Evolutionary conservation across 2,113 vertebrate species (phyloP).

Genomic region (Gasterosteus nipponicus): DNA sequence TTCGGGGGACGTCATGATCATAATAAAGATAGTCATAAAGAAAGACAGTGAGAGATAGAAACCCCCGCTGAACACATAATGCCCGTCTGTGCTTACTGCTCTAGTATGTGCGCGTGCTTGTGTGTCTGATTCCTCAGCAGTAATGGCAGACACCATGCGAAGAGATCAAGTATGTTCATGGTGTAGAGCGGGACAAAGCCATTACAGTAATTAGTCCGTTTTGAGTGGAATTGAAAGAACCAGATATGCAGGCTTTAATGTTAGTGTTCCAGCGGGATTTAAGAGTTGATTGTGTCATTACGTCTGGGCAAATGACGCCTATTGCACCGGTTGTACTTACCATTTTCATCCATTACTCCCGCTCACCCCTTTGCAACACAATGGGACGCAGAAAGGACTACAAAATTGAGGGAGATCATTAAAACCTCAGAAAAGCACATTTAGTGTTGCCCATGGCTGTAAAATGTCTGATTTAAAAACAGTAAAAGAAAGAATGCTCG

Average conservation of each 20-base stretch:
- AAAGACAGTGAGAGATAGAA: constrained; percentile 45
- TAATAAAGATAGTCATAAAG: constrained; percentile 51
- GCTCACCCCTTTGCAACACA: constrained; percentile 29
- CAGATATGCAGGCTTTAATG: constrained; percentile 43
- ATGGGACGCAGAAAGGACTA: constrained; percentile 7
- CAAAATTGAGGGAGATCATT: background rate
- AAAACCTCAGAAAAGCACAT: constrained; percentile 1
- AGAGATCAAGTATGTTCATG: constrained; percentile 62
- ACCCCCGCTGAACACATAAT: constrained; percentile 44
- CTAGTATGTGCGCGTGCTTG: background rate
- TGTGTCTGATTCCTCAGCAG: constrained; percentile 10
- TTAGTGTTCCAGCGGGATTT: constrained; percentile 39
- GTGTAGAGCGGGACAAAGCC: constrained; percentile 54
- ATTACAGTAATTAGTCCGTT: constrained; percentile 62
- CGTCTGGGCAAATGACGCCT: constrained; percentile 49
- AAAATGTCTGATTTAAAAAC: background rate
- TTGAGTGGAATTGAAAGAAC: constrained; percentile 58
- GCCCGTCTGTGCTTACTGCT: constrained; percentile 56
- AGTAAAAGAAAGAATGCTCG: background rate
- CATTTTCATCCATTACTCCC: constrained; percentile 46
- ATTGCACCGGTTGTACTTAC: constrained; percentile 36
- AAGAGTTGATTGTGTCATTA: constrained; percentile 47
- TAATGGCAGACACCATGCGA: constrained; percentile 24
- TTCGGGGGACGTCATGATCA: constrained; percentile 40
- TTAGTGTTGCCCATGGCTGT: background rate